phyloP scores from a whole-genome alignment of 1,140 invertebrate genomes.

The Caenorhabditis briggsae region DNA sequence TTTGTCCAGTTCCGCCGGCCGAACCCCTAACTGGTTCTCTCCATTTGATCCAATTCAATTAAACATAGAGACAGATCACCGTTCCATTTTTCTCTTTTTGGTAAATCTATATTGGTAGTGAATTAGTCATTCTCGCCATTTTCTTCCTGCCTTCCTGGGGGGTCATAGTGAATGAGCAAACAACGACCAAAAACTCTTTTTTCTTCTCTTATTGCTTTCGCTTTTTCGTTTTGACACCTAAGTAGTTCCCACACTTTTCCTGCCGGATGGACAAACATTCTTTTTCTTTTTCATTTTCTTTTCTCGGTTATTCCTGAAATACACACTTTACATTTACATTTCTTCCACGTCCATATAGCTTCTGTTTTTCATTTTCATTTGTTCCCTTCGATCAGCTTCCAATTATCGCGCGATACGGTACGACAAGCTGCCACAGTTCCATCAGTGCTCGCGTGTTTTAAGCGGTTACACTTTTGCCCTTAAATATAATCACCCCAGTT shows the following conservation, averaged over 20 bases:
- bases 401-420: no score
- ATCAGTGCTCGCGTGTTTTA: no score
- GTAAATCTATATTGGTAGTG: neutral
- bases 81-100: constrained; percentile 4
- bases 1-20: neutral
- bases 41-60: constrained; percentile 40
- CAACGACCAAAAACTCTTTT: neutral
- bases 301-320: constrained; percentile 4
- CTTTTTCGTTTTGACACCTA: constrained; percentile 45
- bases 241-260: constrained; percentile 36
- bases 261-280: constrained; percentile 17
- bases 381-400: no score
- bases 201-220: neutral
- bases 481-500: no score
- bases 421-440: no score
- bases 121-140: neutral
- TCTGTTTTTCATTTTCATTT: no score
- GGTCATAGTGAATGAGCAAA: neutral
- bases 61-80: neutral
- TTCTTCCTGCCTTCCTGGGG: neutral
- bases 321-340: neutral
- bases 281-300: constrained; percentile 4
- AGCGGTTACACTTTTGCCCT: no score
- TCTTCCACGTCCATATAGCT: no score
- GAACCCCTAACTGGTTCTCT: neutral